Conservation (phyloP, 2,797 vertebrate genomes). For the Typhlichthys eigenmanni region DNA sequence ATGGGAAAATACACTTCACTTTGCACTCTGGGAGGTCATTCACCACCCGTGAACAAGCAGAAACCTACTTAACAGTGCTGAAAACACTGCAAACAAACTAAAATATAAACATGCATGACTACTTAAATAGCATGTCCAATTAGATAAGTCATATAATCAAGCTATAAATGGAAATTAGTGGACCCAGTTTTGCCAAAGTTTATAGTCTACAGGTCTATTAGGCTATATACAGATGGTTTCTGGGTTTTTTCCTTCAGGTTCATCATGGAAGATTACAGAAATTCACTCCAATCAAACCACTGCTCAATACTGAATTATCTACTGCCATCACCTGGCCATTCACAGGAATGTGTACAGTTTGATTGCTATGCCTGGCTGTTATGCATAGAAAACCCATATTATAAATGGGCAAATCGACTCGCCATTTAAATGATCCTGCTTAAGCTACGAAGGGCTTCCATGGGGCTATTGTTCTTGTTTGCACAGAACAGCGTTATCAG, state of each 20-base stretch:
- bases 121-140: too few species aligned
- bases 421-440: too few species aligned
- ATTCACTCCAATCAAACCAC: conserved; percentile 18
- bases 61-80: conserved; percentile 17
- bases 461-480: conserved; percentile 23
- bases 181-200: background rate
- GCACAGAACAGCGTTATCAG: conserved; percentile 32
- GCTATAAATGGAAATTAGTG: background rate
- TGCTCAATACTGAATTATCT: conserved; percentile 16
- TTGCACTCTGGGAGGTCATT: conserved; percentile 19
- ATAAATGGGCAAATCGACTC: too few species aligned
- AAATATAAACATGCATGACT: background rate
- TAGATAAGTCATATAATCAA: too few species aligned
- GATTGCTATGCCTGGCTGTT: background rate
- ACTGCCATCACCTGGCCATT: conserved; percentile 62
- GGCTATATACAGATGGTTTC: background rate
- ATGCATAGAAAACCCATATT: background rate
- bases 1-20: conserved; percentile 31
- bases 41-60: background rate
- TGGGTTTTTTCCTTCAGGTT: too few species aligned
- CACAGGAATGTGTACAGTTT: background rate
- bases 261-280: conserved; percentile 12
- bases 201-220: background rate
- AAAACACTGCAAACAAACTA: background rate
- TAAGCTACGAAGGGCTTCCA: conserved; percentile 5